phyloP scores from a whole-genome alignment of 2,797 vertebrate genomes.

The Syndactyla subalaris region DNA sequence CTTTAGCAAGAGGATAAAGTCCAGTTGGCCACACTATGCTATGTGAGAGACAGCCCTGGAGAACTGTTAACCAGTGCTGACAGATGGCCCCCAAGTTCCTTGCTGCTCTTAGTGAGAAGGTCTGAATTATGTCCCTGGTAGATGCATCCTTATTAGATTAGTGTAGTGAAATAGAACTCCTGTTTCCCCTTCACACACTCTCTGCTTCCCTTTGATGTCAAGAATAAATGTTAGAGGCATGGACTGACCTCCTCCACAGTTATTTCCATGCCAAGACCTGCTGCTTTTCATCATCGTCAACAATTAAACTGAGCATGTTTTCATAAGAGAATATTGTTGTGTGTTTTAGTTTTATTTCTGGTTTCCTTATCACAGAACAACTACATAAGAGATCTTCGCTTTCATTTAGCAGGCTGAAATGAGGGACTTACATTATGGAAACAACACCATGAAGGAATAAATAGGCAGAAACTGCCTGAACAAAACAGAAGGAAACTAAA shows the following conservation, averaged over 20 bases:
- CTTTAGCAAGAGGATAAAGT: background rate
- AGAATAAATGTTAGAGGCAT: background rate
- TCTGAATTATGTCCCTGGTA: slow-evolving; percentile 7
- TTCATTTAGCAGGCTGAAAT: slow-evolving; percentile 2
- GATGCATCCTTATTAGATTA: slow-evolving; percentile 18
- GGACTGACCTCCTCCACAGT: background rate
- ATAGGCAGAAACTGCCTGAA: background rate
- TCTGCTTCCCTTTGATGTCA: background rate
- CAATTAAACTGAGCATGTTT: background rate
- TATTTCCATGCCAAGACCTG: background rate
- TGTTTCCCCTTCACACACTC: background rate
- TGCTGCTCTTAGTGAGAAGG: background rate
- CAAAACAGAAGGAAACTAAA: slow-evolving; percentile 1
- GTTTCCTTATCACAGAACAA: background rate
- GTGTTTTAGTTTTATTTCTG: background rate
- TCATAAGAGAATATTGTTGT: background rate
- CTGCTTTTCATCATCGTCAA: background rate
- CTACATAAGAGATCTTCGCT: background rate
- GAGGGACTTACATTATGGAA: background rate
- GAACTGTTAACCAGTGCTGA: background rate
- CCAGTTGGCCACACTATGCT: background rate
- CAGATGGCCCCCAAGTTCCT: background rate
- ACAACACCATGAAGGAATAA: background rate
- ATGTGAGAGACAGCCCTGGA: background rate
- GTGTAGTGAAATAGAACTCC: background rate